A percentile compares a stretch with the other conserved stretches of the same genome.
These are phyloP conservation scores for Mastigias papua DNA, from an alignment of 30 jellyfish, hydroid and myxozoan species.

Conservation along the genomic window DNA sequence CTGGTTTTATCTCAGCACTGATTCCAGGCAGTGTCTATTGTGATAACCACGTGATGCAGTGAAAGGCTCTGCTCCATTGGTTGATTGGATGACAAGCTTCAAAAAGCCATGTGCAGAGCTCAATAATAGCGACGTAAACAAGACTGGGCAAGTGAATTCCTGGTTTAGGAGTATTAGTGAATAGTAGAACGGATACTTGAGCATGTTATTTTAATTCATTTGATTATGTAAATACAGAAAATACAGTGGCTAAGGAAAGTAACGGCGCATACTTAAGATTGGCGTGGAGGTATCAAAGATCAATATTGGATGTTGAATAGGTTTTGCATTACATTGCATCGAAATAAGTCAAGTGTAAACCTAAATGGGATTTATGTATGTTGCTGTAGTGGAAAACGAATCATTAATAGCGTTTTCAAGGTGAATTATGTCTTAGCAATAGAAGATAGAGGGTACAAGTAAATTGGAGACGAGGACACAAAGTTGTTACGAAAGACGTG, in stretches of 20 bases:
- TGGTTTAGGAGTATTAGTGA: neutral
- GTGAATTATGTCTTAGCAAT: neutral
- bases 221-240: neutral
- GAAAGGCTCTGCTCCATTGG: slow-evolving; percentile 3
- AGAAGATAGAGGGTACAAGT: neutral
- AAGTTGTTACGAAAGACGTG: neutral
- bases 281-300: neutral
- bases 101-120: slow-evolving; percentile 50
- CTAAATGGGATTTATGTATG: neutral
- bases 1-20: neutral
- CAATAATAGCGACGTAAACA: slow-evolving; percentile 47
- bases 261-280: neutral
- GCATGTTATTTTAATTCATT: neutral
- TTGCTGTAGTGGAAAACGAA: neutral
- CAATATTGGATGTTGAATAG: neutral
- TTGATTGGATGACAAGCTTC: slow-evolving; percentile 23
- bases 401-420: neutral
- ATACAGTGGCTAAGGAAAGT: neutral
- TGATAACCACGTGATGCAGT: slow-evolving; percentile 44
- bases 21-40: neutral
- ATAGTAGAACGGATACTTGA: neutral
- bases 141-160: neutral
- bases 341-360: neutral
- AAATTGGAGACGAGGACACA: neutral
- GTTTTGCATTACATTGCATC: neutral